Evolutionary conservation across 2,888 invertebrate genomes (phyloP), one percentile per base, ranked within the genome.

Genomic region (Drosophila fulvimacula): DNA sequence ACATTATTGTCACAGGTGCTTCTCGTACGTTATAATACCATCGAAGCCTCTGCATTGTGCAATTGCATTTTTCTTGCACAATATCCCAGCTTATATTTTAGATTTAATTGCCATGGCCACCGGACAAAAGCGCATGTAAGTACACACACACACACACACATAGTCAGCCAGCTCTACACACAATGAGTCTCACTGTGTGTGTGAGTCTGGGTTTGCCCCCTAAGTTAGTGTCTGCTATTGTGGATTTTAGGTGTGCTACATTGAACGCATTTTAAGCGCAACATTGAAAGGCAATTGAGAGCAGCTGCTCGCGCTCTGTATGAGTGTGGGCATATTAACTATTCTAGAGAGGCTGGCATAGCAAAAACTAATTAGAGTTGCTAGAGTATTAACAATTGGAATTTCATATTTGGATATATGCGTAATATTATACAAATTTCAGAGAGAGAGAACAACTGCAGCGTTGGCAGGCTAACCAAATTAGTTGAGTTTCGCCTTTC

Each of bases 81-180:
- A 91, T 80, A 90, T 93, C 71, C 93, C 93, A 56, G 93, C 92
- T 87, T 92, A 92, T 90, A 90, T 92, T 74, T 91, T 93, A 87
- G 93, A 93, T 91, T 90, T 92, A 88, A 90, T 92, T 90, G 93
- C 93, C 76, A 82, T 91, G 86, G 88, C 86, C 76, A 91, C 91
- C 61, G 92, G 93, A 89, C 92, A 92, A 81, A 92, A 92, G 85
- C 91, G 91, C 89, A 93, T 92, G 93, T 93, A 91, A 92, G 92
- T 90, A 79, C 73, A 64, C 69, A 51, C 65, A 52, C 49, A 57
- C 56, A 67, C 48, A 60, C 56, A 69, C 49, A 13, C 41, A 60
- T 38, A 17, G 17, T 17, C 39, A 39, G 38, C 38, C 38, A 38
- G 39, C 41, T 6, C 39, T n/a, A 27, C 52, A 46, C 36, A 49